Evolutionary conservation across 2,888 invertebrate species (phyloP), one percentile per base, ranked within the genome.

Genomic region (Aphidius colemani): DNA sequence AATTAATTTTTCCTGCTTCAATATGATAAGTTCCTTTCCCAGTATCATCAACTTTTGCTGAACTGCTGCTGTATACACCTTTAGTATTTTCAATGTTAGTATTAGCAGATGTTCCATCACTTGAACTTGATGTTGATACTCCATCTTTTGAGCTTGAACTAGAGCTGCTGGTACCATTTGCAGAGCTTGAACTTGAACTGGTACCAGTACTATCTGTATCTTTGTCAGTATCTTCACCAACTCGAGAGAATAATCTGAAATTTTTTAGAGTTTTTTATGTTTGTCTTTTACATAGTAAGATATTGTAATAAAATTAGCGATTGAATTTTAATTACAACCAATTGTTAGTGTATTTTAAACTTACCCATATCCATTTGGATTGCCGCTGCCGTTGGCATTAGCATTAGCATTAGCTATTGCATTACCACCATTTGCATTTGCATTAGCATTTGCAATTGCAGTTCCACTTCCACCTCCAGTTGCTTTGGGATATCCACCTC

Each of bases 1-100:
- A 60, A 60, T 53, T 44, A 13, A 61, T 49, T 77, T 85, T 84
- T 63, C 85, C 85, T 5, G 85, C 84, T 59, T 84, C 78, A 1
- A 85, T 84, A 39, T 83, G 79, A 74, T 85, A 86, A 57, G 82
- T 78, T 61, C 86, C 83, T 72, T 85, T 85, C 57, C 86, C 86
- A 48, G 78, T 73, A 7, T 78, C 76, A 66, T 85, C 85, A 41
- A 84, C 75, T 6, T 81, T 78, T 5, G 84, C 79, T 5, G 84
- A 83, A 66, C 84, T 85, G 50, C 83, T 83, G 70, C 85, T 84
- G 77, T 81, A 85, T 13, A 85, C 85, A 2, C 85, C 86, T 51
- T 83, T 82, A 7, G 81, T 83, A 10, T 84, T 84, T 48, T 77
- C 72, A 10, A 84, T 83, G 9, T 75, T 76, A 5, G 30, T 30